Base-by-base conservation (phyloP, 2,797 vertebrate species). In the Phalanger gymnotis region DNA sequence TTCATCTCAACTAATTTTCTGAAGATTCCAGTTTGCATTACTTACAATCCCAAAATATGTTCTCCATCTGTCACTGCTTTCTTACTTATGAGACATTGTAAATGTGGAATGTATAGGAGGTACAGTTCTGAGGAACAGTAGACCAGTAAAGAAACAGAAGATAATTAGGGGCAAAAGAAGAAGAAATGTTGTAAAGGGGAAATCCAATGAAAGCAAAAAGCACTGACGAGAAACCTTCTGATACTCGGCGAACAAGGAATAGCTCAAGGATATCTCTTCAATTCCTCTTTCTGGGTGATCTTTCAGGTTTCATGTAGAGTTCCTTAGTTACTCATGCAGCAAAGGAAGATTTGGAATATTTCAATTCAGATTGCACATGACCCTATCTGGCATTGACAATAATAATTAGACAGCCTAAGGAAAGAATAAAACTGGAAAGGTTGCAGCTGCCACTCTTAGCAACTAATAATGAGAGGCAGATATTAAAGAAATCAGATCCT, bases 191-290 rank as follows among this genome's bases (percentile, higher is more conserved):
- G 51, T 90, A 90, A 53, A 90, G 56, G 28, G 30, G 27, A 81
- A 92, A 53, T 28, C 34, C n/a, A 0, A 4, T 0, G 7, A 19
- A 5, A 30, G 12, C 52, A 51, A 92, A 90, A 61, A 27, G 3
- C 53, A 27, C 3, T 5, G 30, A 13, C 16, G 34, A 13, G n/a
- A n/a, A n/a, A 57, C 34, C 22, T 25, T 4, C 0, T n/a, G 57
- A n/a, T 14, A 92, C 89, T 54, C 66, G 47, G 0, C 0, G 10
- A 40, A 53, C 11, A 5, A 57, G 51, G 12, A 57, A 19, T 61
- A n/a, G 3, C 47, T 22, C 30, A 27, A 56, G n/a, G 9, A 25
- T 52, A 51, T 57, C 12, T 51, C 0, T 0, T 55, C 12, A 5
- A 1, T 27, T 53, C 22, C 4, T 31, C 66, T 81, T 47, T 34